Conservation (phyloP, 2,797 vertebrate genomes). For the Manis crassicaudata region DNA sequence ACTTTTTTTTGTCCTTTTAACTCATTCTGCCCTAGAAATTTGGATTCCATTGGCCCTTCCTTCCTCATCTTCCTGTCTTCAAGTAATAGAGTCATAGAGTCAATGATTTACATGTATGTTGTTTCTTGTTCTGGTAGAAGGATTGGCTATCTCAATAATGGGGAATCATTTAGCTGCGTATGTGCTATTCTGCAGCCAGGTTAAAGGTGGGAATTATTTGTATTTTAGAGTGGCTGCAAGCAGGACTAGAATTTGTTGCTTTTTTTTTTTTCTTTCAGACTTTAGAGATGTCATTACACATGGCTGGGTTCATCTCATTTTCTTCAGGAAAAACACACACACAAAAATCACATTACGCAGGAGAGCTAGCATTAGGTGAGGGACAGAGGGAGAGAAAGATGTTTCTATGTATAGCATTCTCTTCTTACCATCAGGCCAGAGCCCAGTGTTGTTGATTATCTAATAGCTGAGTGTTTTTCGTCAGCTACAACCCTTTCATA, state of each 20-base stretch:
- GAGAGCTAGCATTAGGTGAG: constrained; percentile 14
- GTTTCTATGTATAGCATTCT: neutral
- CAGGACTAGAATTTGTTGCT: neutral
- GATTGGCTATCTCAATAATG: neutral
- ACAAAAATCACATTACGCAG: neutral
- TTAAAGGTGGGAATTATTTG: neutral
- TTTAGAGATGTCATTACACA: neutral
- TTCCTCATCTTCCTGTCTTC: neutral
- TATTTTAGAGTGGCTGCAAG: neutral
- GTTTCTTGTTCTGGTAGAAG: neutral
- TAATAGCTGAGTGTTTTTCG: neutral
- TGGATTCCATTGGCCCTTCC: neutral
- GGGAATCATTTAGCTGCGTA: neutral
- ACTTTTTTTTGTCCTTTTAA: neutral
- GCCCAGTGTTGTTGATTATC: neutral
- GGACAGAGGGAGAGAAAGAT: neutral
- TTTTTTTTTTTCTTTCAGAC: neutral
- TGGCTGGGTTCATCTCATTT: constrained; percentile 2
- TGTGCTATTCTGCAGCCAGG: neutral
- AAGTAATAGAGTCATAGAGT: neutral
- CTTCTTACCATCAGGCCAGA: neutral
- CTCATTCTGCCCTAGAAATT: neutral
- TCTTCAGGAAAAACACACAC: neutral
- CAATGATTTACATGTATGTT: neutral
- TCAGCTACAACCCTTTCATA: neutral